Percentiles rank a stretch among this genome's conserved stretches.
phyloP scores from a whole-genome alignment of 2,113 vertebrate species.

The Pluvianellus socialis region DNA sequence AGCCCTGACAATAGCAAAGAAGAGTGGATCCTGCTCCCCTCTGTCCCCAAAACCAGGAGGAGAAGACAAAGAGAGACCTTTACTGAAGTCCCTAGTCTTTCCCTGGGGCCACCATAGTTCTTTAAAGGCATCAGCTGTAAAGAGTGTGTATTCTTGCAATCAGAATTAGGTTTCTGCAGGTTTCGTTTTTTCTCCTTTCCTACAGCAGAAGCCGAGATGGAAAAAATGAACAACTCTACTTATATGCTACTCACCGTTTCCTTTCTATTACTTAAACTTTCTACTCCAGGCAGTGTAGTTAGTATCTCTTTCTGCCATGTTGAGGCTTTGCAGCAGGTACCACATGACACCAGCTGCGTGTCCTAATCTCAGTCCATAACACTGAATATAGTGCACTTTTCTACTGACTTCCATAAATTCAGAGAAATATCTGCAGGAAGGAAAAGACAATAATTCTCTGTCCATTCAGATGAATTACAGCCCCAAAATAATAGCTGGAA shows the following conservation, averaged over 20 bases:
- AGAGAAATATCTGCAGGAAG: slow-evolving; percentile 19
- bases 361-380: neutral
- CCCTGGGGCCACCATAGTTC: neutral
- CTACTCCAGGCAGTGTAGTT: neutral
- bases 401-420: slow-evolving; percentile 3
- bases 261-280: neutral
- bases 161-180: slow-evolving; percentile 23
- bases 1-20: neutral
- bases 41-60: neutral
- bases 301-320: neutral
- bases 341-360: neutral
- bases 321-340: neutral
- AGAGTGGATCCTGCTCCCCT: neutral
- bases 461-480: neutral
- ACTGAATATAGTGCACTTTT: neutral
- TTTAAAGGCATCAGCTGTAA: slow-evolving; percentile 35
- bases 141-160: neutral
- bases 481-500: slow-evolving; percentile 1
- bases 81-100: neutral
- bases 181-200: slow-evolving; percentile 11
- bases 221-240: neutral
- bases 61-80: neutral
- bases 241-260: neutral
- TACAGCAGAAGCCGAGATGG: neutral
- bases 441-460: neutral